Base-by-base conservation (phyloP, 2,797 vertebrate genomes). In the Melopsittacus undulatus region DNA sequence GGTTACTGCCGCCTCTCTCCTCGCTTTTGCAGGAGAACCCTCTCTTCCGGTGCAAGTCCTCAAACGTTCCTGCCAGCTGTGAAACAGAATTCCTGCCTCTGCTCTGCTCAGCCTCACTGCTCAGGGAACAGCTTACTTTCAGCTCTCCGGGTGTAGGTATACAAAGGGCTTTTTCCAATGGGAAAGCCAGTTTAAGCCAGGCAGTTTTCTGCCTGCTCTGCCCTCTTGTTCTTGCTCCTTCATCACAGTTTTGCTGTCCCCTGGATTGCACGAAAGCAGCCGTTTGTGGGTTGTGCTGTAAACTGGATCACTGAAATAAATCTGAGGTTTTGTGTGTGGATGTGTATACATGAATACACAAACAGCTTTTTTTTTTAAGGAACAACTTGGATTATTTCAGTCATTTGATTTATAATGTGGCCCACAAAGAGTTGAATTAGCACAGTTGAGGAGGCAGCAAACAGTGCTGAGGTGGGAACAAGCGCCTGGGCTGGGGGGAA, bases 161-260 rank as follows among this genome's bases (percentile, higher is more conserved):
- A 43, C 93, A n/a, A 87, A 46, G 42, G 23, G 9, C 29, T 72
- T 79, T 81, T 90, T 74, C 76, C 77, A 54, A 3, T 2, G 80
- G 57, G 64, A 92, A 90, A 88, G 85, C 69, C 66, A 20, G 88
- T 69, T 88, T 73, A 79, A 93, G 16, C 73, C 54, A 52, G 49
- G 59, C 85, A 61, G 62, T 66, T 91, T 88, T 86, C 86, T 94
- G 91, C 80, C 66, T 76, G 83, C 83, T 78, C 70, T 73, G 67
- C 90, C 40, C 63, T 87, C 88, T 86, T 57, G 49, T 51, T 95
- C 62, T 57, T 11, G 79, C 82, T 92, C 48, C 84, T 83, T 45
- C 52, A 23, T 40, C 57, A 10, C 43, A 20, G 80, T 63, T 63
- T 85, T 7, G 4, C 64, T 73, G 82, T 92, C 72, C 75, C 36